Conservation (phyloP, 2,113 vertebrate species). For the Pygoscelis antarcticus region DNA sequence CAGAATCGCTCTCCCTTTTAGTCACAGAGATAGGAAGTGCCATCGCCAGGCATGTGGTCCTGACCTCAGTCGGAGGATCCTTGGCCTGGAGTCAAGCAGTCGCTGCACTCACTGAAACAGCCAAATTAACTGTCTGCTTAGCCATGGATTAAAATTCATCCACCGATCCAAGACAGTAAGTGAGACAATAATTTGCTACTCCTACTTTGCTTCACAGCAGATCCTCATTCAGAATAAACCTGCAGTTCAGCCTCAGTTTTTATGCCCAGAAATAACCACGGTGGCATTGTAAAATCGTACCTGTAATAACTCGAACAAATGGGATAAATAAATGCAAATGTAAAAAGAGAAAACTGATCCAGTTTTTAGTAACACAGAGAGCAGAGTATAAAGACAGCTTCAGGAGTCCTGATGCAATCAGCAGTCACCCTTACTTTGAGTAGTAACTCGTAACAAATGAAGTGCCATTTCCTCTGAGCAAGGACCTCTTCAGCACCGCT, state of each 20-base stretch:
- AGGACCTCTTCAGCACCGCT: background rate
- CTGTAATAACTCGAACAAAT: background rate
- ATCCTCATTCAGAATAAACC: background rate
- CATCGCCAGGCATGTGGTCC: background rate
- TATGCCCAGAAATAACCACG: background rate
- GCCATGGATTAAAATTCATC: constrained; percentile 17
- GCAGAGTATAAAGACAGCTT: background rate
- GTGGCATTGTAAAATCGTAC: background rate
- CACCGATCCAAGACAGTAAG: constrained; percentile 21
- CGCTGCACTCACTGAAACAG: background rate
- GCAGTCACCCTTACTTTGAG: background rate
- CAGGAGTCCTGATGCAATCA: background rate
- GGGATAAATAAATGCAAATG: background rate
- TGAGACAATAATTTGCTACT: background rate
- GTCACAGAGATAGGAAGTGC: background rate
- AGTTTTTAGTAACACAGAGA: background rate
- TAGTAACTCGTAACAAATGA: background rate
- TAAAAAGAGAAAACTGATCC: background rate
- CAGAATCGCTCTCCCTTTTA: background rate
- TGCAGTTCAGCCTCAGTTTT: background rate
- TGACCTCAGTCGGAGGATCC: background rate
- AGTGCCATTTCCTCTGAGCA: background rate
- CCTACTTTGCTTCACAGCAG: background rate
- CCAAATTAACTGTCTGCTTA: constrained; percentile 34
- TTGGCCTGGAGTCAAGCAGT: constrained; percentile 15